Percentiles rank a stretch among this genome's conserved stretches.
These are phyloP conservation scores for Lymantria monacha DNA, from an alignment of 2,888 invertebrate genomes.

Conservation along the genomic window DNA sequence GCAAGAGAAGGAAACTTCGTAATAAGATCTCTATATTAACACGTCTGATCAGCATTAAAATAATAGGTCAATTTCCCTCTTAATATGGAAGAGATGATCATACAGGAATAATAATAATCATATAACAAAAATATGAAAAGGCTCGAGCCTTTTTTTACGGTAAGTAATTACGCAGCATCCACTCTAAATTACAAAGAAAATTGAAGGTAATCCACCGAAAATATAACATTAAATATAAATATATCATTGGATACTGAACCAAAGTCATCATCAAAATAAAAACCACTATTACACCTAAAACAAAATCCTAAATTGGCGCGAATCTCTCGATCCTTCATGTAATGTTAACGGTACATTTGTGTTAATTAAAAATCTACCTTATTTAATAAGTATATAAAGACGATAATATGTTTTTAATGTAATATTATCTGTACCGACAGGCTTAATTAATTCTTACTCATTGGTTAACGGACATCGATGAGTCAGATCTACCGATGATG, in stretches of 20 bases:
- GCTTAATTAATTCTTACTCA: constrained; percentile 79
- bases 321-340: constrained; percentile 55
- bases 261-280: constrained; percentile 32
- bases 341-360: constrained; percentile 55
- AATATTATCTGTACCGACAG: constrained; percentile 52
- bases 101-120: no score
- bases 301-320: constrained; percentile 67
- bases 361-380: constrained; percentile 41
- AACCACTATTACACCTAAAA: constrained; percentile 45
- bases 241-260: constrained; percentile 20
- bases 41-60: no score
- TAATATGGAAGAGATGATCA: no score
- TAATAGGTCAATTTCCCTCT: no score
- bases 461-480: constrained; percentile 65
- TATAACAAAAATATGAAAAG: no score
- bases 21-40: no score
- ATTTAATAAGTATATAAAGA: constrained; percentile 34
- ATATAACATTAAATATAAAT: constrained; percentile 2
- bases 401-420: constrained; percentile 31
- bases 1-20: no score
- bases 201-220: no score
- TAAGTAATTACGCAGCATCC: no score
- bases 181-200: no score
- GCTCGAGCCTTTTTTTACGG: no score
- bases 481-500: constrained; percentile 44